Base-by-base conservation (phyloP, 2,113 vertebrate genomes). In the Oryzias javanicus region DNA sequence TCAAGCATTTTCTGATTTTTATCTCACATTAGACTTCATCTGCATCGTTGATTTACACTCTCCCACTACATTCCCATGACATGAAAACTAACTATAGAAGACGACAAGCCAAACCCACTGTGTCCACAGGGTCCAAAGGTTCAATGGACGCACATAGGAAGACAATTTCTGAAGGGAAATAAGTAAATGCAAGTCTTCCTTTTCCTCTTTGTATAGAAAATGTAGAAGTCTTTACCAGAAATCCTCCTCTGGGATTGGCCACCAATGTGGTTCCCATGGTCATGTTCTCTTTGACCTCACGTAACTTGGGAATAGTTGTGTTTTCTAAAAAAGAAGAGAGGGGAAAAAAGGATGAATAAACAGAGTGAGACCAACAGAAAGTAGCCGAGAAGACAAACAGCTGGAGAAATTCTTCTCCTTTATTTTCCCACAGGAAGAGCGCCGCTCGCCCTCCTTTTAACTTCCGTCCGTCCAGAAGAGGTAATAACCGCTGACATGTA, bases 241-340 rank as follows among this genome's bases (percentile, higher is more conserved):
- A 99, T 16, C 97, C 97, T 87, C 95, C 95, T 2, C 89, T 93
- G 70, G 96, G 95, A 90, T 95, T 97, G 80, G 94, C 92, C 67
- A 98, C 94, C 88, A 99, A 89, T 48, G 96, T 98, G 68, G 93
- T 93, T 91, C 97, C 97, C 90, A 98, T 94, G 29, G 96, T 97
- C 97, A 99, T 99, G 86, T 98, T 99, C 88, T 98, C 96, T 77
- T 98, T 99, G 78, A 97, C 90, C 93, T 99, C 95, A 8, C 85
- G 84, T 14, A 98, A 81, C 14, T 97, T 92, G 69, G 95, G 93
- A 86, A 99, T 90, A 42, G 95, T 96, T 72, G 94, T 97, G 82
- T 90, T 83, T 72, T 80, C 92, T 93, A 40, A 60, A 69, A 76
- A 49, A 80, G 83, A 80, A 47, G 79, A 57, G 54, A 59, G 73